Evolutionary conservation across 1,140 invertebrate genomes (phyloP), one percentile per base, ranked within the genome.

Genomic region (Anagrus nilaparvatae): DNA sequence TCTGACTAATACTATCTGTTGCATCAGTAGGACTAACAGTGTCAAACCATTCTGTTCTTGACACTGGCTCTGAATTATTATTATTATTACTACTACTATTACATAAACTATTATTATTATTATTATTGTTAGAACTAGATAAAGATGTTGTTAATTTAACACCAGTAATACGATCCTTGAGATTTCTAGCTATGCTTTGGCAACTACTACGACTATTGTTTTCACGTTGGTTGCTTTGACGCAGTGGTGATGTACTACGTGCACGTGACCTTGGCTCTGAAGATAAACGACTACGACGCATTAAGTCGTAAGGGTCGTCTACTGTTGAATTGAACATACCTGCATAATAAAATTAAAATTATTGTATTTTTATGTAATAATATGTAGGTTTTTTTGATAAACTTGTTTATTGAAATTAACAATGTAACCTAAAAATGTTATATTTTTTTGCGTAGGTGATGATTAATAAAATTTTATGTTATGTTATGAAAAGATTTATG

Each of bases 291-390:
- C 76, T 82, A 40, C 81, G 69, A 53, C 84, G 71, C 79, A 87
- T 84, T 42, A 84, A 69, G 62, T 86, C 83, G 63, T 87, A 87
- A 1, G 84, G 83, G 65, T 87, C 83, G 46, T 69, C 63, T 14
- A 49, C 51, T 24, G 58, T 50, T 21, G 63, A 38, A 17, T 56
- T 59, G 37, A 69, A 49, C 37, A 69, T 55, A 32, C 66, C 65
- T 67, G 36, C 28, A n/a, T n/a, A n/a, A n/a, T n/a, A n/a, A n/a
- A n/a, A n/a, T n/a, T n/a, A n/a, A n/a, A n/a, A n/a, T n/a, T n/a
- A n/a, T n/a, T n/a, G n/a, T n/a, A n/a, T n/a, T n/a, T n/a, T n/a
- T n/a, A n/a, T n/a, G n/a, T n/a, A n/a, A n/a, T n/a, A n/a, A n/a
- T n/a, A n/a, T n/a, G n/a, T n/a, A n/a, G n/a, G n/a, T n/a, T n/a